These are phyloP conservation scores for Actenoides hombroni DNA, from an alignment of 2,113 vertebrate genomes.

Conservation along the genomic window DNA sequence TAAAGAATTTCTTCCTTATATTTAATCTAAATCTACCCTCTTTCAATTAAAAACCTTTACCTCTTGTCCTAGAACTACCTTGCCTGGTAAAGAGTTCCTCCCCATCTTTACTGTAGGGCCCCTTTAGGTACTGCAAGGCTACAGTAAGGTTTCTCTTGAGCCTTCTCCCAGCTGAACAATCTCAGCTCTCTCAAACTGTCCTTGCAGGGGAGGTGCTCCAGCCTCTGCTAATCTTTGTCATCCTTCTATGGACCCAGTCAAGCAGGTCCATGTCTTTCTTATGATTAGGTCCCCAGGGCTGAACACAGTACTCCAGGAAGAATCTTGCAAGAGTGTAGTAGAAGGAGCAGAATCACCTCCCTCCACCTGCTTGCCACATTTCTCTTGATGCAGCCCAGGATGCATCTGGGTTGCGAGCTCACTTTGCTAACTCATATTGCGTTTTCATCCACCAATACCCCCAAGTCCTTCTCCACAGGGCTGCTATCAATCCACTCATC, in stretches of 20 bases:
- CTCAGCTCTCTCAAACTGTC: neutral
- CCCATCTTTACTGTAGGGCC: neutral
- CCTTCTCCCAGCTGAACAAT: neutral
- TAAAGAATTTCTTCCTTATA: neutral
- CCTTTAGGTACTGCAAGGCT: neutral
- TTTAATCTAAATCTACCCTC: neutral
- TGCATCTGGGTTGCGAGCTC: neutral
- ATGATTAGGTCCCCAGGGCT: neutral
- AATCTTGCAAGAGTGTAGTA: neutral
- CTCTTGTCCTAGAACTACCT: neutral
- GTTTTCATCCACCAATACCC: neutral
- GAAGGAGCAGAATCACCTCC: neutral
- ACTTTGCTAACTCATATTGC: neutral
- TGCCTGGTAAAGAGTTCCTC: neutral
- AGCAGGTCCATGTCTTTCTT: neutral
- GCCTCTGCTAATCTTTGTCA: neutral
- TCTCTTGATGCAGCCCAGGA: neutral
- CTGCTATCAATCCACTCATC: neutral
- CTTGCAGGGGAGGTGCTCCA: neutral
- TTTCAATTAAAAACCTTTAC: neutral
- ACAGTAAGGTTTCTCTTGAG: neutral
- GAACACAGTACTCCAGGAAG: neutral
- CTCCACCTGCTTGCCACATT: neutral
- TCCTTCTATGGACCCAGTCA: neutral
- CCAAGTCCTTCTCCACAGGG: neutral